These are phyloP conservation scores for Rhineura floridana DNA, from an alignment of 2,113 vertebrate genomes.

Conservation along the genomic window DNA sequence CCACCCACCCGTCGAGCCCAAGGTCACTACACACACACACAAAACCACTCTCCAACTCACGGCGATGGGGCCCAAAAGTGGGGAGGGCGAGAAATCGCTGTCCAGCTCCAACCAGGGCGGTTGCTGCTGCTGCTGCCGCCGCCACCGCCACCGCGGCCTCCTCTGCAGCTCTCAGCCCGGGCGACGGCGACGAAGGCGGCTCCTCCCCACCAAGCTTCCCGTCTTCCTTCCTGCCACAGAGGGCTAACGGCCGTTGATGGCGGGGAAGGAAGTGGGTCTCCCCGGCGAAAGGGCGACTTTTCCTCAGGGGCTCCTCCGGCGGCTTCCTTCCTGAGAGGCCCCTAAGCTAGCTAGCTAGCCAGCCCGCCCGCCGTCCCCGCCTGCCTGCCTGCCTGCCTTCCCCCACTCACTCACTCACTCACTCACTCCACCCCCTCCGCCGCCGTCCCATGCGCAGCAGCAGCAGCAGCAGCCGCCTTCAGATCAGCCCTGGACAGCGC, in stretches of 20 bases:
- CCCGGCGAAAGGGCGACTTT: neutral
- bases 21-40: conserved; percentile 30
- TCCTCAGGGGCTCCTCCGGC: conserved; percentile 10
- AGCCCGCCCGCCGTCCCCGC: neutral
- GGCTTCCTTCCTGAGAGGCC: conserved; percentile 11
- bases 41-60: conserved; percentile 10
- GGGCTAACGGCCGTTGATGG: neutral
- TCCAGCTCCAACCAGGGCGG: conserved; percentile 61
- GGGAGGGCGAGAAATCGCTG: conserved; percentile 59
- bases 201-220: conserved; percentile 19
- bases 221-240: neutral
- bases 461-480: conserved; percentile 36
- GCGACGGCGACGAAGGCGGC: neutral
- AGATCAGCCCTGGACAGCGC: conserved; percentile 91
- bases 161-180: conserved; percentile 17
- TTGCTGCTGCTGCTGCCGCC: conserved; percentile 31
- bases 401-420: conserved; percentile 2
- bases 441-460: conserved; percentile 29
- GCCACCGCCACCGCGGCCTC: conserved; percentile 18
- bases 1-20: neutral
- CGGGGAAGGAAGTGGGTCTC: neutral
- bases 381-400: conserved; percentile 15
- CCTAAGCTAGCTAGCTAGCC: neutral
- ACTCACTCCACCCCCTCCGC: neutral
- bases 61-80: neutral